A percentile compares a stretch with the other conserved stretches of the same genome.
Conservation (phyloP, 2,888 invertebrate genomes). For the Lysandra coridon region DNA sequence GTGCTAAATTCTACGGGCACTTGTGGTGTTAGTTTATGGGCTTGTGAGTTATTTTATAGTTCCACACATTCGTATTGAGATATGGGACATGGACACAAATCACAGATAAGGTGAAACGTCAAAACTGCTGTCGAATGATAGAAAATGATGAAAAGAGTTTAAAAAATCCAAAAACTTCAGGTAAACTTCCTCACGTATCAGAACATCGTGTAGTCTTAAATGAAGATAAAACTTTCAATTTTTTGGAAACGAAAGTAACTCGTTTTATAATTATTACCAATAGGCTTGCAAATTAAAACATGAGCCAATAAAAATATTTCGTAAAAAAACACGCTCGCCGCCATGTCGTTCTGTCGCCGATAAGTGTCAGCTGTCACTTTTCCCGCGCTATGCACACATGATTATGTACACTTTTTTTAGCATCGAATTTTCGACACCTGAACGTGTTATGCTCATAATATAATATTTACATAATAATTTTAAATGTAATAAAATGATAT, state of each 20-base stretch:
- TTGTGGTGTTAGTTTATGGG: constrained; percentile 7
- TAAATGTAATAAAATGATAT: background rate
- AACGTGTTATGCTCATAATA: constrained; percentile 29
- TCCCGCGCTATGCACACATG: constrained; percentile 51
- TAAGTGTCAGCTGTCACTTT: constrained; percentile 64
- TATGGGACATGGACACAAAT: background rate
- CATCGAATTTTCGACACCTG: constrained; percentile 36
- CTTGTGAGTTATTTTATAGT: constrained; percentile 11
- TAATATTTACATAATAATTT: background rate
- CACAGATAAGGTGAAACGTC: background rate
- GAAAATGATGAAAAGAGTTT: background rate
- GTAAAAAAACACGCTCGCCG: constrained; percentile 27
- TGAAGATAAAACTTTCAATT: background rate
- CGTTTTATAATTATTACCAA: constrained; percentile 18
- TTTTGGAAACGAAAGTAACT: constrained; percentile 11
- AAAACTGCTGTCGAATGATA: background rate
- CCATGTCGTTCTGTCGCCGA: constrained; percentile 50
- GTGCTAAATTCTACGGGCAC: constrained; percentile 13
- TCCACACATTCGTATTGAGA: background rate
- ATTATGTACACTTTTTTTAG: constrained; percentile 39
- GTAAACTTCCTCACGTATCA: background rate
- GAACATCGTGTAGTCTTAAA: background rate
- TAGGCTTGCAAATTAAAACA: constrained; percentile 25
- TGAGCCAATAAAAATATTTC: constrained; percentile 1
- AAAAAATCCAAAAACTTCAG: too few relatives aligned